Evolutionary conservation across 2,888 invertebrate species (phyloP).

Genomic region (Euzophera pinguis): DNA sequence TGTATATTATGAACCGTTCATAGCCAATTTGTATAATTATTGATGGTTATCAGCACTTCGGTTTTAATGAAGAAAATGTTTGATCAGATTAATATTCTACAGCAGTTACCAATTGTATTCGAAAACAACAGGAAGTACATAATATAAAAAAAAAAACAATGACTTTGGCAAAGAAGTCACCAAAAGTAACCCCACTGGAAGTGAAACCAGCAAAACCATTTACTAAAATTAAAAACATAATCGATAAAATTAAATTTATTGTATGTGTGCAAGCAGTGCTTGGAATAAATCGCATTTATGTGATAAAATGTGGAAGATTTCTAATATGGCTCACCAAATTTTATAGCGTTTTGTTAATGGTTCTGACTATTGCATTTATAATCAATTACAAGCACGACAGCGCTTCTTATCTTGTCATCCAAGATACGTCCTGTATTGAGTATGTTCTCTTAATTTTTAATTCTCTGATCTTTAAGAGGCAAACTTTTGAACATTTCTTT

Average conservation of each 20-base stretch:
- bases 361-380: constrained; percentile 22
- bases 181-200: constrained; percentile 36
- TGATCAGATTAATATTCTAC: constrained; percentile 1
- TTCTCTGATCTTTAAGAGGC: constrained; percentile 33
- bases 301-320: constrained; percentile 31
- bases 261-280: constrained; percentile 30
- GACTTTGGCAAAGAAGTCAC: constrained; percentile 20
- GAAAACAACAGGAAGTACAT: neutral
- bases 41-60: constrained; percentile 21
- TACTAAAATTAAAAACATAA: constrained; percentile 18
- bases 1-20: neutral
- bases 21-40: constrained; percentile 20
- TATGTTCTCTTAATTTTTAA: constrained; percentile 35
- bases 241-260: constrained; percentile 30
- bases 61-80: constrained; percentile 10
- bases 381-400: constrained; percentile 19
- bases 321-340: constrained; percentile 24
- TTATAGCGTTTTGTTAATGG: constrained; percentile 24
- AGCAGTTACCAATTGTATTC: neutral
- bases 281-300: constrained; percentile 40
- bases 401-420: constrained; percentile 34
- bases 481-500: constrained; percentile 35
- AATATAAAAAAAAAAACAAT: constrained; percentile 17
- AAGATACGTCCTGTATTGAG: constrained; percentile 35
- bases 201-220: constrained; percentile 23